Percentiles rank a stretch among this genome's conserved stretches.
phyloP scores from a whole-genome alignment of 2,888 invertebrate genomes.

The Caenorhabditis sinica region DNA sequence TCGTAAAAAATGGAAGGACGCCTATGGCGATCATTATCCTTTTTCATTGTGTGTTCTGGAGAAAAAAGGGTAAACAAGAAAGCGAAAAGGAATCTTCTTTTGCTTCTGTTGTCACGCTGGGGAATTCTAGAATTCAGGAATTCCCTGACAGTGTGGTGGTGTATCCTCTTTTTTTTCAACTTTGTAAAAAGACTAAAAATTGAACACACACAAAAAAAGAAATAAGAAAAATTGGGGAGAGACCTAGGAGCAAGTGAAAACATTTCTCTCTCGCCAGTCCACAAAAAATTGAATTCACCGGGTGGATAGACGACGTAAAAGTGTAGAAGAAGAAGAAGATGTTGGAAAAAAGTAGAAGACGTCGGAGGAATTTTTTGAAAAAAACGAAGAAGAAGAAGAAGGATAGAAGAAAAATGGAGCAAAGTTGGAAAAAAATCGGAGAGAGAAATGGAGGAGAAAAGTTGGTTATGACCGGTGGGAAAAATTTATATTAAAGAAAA shows the following conservation, averaged over 20 bases:
- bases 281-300: constrained; percentile 48
- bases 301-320: not conserved
- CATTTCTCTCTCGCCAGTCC: not conserved
- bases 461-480: not conserved
- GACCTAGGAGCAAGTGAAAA: not conserved
- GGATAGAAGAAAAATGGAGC: not conserved
- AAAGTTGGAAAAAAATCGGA: constrained; percentile 2
- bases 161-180: too few species aligned
- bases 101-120: too few species aligned
- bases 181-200: too few species aligned
- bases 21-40: not conserved
- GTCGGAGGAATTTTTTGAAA: not conserved
- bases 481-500: not conserved
- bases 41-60: not conserved
- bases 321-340: not conserved
- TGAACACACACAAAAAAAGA: too few species aligned
- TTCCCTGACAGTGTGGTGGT: too few species aligned
- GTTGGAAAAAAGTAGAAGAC: not conserved
- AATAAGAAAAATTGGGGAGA: not conserved
- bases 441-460: not conserved
- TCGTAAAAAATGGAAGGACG: not conserved
- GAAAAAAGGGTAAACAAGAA: constrained; percentile 5
- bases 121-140: too few species aligned
- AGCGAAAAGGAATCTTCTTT: too few species aligned
- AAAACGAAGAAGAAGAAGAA: not conserved